A percentile compares a stretch with the other conserved stretches of the same genome.
These are phyloP conservation scores for Ceratina australensis DNA, from an alignment of 1,140 invertebrate species.

Conservation along the genomic window DNA sequence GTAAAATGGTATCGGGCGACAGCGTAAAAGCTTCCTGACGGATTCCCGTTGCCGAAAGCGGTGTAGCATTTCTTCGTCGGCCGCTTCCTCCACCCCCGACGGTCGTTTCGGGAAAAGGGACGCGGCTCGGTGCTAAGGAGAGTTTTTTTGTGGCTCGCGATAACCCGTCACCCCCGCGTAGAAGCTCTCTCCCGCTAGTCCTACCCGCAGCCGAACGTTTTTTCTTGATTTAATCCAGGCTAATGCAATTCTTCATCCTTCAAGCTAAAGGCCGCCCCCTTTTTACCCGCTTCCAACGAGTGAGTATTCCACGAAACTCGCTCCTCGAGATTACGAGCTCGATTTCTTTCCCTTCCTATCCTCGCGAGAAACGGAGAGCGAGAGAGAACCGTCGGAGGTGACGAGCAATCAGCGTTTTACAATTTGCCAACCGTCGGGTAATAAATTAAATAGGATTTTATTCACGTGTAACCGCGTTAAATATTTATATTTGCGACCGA, in stretches of 20 bases:
- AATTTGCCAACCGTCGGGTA: conserved; percentile 59
- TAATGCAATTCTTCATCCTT: conserved; percentile 57
- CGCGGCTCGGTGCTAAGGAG: conserved; percentile 11
- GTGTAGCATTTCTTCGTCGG: background rate
- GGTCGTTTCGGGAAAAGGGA: background rate
- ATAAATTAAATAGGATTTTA: conserved; percentile 68
- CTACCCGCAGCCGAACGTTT: conserved; percentile 1
- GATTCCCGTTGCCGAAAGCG: background rate
- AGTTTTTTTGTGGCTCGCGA: conserved; percentile 15
- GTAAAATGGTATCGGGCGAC: background rate
- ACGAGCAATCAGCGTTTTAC: conserved; percentile 59
- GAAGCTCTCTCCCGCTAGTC: background rate
- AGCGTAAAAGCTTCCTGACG: background rate
- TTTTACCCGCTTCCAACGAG: conserved; percentile 36
- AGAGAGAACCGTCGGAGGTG: background rate
- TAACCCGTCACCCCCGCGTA: background rate
- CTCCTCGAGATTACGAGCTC: conserved; percentile 48
- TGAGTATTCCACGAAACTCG: conserved; percentile 49
- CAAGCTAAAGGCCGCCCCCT: conserved; percentile 27
- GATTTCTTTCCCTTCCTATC: background rate
- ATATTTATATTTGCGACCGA: conserved; percentile 62
- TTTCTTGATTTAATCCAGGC: conserved; percentile 54
- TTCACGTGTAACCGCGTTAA: conserved; percentile 60
- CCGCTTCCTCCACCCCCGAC: background rate
- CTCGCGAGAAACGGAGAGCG: background rate